Evolutionary conservation across 2,797 vertebrate species (phyloP).

Genomic region (Danionella dracula): DNA sequence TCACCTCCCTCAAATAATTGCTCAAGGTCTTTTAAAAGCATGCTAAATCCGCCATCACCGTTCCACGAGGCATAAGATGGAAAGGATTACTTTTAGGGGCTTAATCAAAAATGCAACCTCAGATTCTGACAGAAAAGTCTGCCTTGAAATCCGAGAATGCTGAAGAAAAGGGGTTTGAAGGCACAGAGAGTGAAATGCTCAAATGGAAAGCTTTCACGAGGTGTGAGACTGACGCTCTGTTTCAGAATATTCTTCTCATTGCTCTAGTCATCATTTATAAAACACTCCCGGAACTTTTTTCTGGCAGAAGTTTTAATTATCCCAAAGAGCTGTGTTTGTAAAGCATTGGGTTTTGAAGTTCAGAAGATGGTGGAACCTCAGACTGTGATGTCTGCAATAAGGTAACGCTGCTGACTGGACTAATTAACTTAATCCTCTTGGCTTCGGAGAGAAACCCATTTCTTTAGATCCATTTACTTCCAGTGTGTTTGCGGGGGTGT

Average conservation of each 20-base stretch:
- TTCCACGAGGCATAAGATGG: not conserved
- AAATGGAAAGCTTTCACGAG: not conserved
- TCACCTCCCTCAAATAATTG: no score
- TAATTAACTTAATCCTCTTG: slow-evolving; percentile 37
- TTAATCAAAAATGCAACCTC: not conserved
- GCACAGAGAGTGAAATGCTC: not conserved
- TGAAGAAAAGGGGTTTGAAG: not conserved
- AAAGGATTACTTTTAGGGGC: not conserved
- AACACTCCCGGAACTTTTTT: not conserved
- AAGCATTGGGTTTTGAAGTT: not conserved
- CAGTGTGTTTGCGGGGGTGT: not conserved
- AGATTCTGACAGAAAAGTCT: not conserved
- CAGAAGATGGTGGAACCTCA: not conserved
- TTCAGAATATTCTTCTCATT: not conserved
- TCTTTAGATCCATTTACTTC: not conserved
- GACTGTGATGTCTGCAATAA: not conserved
- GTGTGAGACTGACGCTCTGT: not conserved
- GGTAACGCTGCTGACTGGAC: not conserved
- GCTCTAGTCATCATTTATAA: not conserved
- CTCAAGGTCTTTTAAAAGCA: no score
- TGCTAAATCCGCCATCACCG: slow-evolving; percentile 29
- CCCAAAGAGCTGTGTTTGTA: not conserved
- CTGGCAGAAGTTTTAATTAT: not conserved
- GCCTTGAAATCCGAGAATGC: not conserved
- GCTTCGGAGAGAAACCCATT: not conserved